Evolutionary conservation across 2,797 vertebrate genomes (phyloP).

Genomic region (Pipistrellus pygmaeus): DNA sequence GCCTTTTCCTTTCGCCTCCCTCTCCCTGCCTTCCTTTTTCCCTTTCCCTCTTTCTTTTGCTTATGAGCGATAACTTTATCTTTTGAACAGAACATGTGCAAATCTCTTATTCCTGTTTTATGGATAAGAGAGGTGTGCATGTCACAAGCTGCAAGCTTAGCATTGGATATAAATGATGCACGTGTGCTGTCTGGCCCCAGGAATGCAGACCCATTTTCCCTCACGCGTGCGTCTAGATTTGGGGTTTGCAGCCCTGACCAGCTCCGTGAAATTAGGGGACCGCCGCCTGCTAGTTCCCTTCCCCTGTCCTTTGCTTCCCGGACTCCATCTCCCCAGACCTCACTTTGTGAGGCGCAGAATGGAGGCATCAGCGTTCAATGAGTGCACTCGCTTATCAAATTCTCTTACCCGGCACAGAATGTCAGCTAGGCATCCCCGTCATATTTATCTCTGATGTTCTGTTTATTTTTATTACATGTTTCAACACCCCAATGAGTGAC

Average conservation of each 20-base stretch:
- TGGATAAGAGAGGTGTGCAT: neutral
- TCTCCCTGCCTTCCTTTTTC: rapidly evolving
- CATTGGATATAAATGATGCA: neutral
- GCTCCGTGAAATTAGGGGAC: no score
- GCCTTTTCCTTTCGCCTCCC: neutral
- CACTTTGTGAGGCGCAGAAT: neutral
- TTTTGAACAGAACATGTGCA: neutral
- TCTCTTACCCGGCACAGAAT: neutral
- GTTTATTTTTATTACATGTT: neutral
- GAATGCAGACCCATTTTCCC: neutral
- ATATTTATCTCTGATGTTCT: neutral
- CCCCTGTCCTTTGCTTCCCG: neutral
- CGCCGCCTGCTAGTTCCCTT: neutral
- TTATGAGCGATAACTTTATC: neutral
- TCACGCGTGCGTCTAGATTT: neutral
- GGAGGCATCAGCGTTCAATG: neutral
- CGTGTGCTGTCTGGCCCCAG: neutral
- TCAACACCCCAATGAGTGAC: neutral
- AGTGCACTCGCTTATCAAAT: neutral
- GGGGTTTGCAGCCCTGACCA: neutral
- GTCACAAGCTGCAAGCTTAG: neutral
- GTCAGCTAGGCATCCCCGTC: neutral
- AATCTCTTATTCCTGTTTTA: neutral
- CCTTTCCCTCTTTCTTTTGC: neutral
- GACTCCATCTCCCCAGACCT: neutral